A percentile compares a stretch with the other conserved stretches of the same genome.
phyloP scores from a whole-genome alignment of 1,140 invertebrate species.

The Steinernema feltiae region DNA sequence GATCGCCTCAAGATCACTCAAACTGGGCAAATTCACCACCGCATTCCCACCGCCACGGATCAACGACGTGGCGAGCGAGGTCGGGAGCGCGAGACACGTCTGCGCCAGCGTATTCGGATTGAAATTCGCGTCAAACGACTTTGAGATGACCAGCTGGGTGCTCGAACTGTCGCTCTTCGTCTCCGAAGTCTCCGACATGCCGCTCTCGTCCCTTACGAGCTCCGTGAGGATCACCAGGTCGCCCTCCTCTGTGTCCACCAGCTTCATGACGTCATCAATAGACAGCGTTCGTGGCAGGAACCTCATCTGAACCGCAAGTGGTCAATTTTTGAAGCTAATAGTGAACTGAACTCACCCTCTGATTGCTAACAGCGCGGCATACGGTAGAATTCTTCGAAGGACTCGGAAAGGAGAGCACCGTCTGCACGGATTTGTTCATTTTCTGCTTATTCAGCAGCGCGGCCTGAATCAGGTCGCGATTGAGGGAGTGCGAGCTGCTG shows the following conservation, averaged over 20 bases:
- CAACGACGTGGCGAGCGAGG: not conserved
- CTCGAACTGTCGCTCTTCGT: constrained; percentile 22
- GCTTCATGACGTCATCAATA: constrained; percentile 49
- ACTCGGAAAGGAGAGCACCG: constrained; percentile 43
- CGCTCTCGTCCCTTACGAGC: constrained; percentile 36
- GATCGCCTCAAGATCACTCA: constrained; percentile 37
- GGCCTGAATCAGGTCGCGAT: constrained; percentile 26
- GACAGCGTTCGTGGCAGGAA: constrained; percentile 40
- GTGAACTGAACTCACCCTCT: constrained; percentile 25
- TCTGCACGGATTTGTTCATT: constrained; percentile 32
- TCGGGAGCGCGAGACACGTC: constrained; percentile 19
- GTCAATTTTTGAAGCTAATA: constrained; percentile 20
- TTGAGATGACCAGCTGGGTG: constrained; percentile 40
- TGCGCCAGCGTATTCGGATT: not conserved
- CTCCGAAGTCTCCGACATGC: constrained; percentile 13
- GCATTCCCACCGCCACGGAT: not conserved
- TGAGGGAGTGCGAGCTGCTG: constrained; percentile 37
- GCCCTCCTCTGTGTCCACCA: constrained; percentile 51
- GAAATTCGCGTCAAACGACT: constrained; percentile 44
- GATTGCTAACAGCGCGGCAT: constrained; percentile 20
- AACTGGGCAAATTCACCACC: constrained; percentile 14
- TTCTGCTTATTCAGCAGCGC: constrained; percentile 27
- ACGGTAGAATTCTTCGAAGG: constrained; percentile 33
- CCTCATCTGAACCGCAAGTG: constrained; percentile 29
- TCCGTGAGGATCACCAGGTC: constrained; percentile 44